Evolutionary conservation across 2,888 invertebrate species (phyloP), one percentile per base, ranked within the genome.

Genomic region (Clivina fossor): DNA sequence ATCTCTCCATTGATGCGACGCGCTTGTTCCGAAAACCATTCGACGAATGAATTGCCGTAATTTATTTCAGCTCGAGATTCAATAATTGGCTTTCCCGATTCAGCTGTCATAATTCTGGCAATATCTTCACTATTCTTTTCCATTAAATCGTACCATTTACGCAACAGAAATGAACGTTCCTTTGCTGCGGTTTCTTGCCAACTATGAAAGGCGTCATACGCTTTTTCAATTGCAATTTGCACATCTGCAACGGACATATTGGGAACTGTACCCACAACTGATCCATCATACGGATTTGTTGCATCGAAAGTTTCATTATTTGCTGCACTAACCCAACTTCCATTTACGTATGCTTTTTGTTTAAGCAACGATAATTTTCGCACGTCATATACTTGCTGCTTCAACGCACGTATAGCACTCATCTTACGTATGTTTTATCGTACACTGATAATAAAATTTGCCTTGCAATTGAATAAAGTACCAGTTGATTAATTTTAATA

Each of bases 11-110:
- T 82, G 37, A 93, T 82, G 63, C 96, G 82, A 41, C 92, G 81
- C 0, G 94, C 92, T 71, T 96, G 91, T 71, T 96, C 97, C 0
- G 96, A 85, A 76, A 90, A 99, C 92, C 94, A 98, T 67, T 99
- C 97, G 8, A 98, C 77, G 71, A 94, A 99, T 0, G 90, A 85
- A 66, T 90, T 91, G 0, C 95, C 96, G 75, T 98, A 99, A 2
- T 73, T 76, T 2, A 98, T 82, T 78, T 99, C 99, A 20, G 87
- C 92, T 60, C 81, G 76, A 0, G 98, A 80, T 76, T 99, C 98
- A 7, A 78, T 75, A 16, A 96, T 70, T 0, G 96, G 92, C 74
- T 99, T 99, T 0, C 99, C 99, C 47, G 86, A 84, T 73, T 94
- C 94, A 1, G 83, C 78, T 0, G 91, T 91, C 69, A 94, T 80